Evolutionary conservation across 2,888 invertebrate genomes (phyloP), one percentile per base, ranked within the genome.

Genomic region (Ophion slaviceki): DNA sequence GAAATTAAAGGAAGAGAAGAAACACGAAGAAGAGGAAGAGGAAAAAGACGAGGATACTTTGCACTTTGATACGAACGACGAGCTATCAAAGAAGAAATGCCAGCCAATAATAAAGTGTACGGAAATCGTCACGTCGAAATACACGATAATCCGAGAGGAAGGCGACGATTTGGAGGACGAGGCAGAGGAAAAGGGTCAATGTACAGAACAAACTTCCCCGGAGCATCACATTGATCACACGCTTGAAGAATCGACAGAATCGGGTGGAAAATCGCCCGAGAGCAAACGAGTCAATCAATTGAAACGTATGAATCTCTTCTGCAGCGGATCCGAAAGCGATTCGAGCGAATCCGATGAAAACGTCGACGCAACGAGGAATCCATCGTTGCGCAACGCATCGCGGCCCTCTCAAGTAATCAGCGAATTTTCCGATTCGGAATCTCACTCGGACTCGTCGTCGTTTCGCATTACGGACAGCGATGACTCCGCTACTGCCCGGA

Each of bases 71-170:
- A 28, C 17, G 32, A 24, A 59, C 53, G 24, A 81, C 14, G 81
- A 70, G 47, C 17, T 11, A 11, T 32, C n/a, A 2, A 62, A 74
- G 28, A 86, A 77, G 53, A 76, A 66, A 59, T 24, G 6, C 6
- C 57, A 77, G 36, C 59, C 59, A 24, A 77, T n/a, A 7, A 77
- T 91, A 82, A 89, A 64, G 4, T 72, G 64, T n/a, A 88, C 86
- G 4, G 87, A 89, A 77, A 86, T 90, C 64, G 77, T 91, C 0
- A 88, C 80, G 5, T 87, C 57, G 20, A 90, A 80, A 4, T 90
- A 89, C 57, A 90, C 57, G 57, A 89, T 91, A 83, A 75, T 90
- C 67, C 66, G 76, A 5, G 74, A 81, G 7, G 68, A 80, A 36
- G 11, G 61, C 17, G 59, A 45, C 75, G 10, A 32, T 10, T 8